Evolutionary conservation across 2,888 invertebrate genomes (phyloP).

Genomic region (Leucoma salicis): DNA sequence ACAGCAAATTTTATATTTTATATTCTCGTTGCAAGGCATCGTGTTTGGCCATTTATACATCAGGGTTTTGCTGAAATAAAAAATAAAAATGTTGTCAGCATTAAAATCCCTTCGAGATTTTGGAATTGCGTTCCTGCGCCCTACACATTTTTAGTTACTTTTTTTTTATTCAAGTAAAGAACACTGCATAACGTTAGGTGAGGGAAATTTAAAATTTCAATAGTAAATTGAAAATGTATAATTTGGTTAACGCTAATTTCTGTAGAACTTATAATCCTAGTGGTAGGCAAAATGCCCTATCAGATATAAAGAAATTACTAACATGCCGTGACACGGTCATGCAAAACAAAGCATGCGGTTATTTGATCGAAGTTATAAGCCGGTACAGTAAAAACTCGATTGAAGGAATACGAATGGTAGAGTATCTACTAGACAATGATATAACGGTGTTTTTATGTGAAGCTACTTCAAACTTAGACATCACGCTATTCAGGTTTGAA

Average conservation of each 20-base stretch:
- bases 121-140: no score
- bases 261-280: slow-evolving; percentile 68
- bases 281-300: slow-evolving; percentile 62
- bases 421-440: slow-evolving; percentile 69
- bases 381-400: slow-evolving; percentile 54
- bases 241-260: slow-evolving; percentile 62
- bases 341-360: slow-evolving; percentile 70
- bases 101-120: no score
- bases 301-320: slow-evolving; percentile 66
- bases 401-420: slow-evolving; percentile 54
- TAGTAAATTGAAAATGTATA: slow-evolving; percentile 50
- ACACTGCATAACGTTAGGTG: no score
- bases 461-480: slow-evolving; percentile 70
- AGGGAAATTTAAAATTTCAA: neutral
- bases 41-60: no score
- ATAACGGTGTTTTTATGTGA: slow-evolving; percentile 72
- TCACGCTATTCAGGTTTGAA: slow-evolving; percentile 60
- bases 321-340: slow-evolving; percentile 63
- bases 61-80: no score
- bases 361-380: slow-evolving; percentile 60
- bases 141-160: no score
- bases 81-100: no score
- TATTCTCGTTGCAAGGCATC: no score
- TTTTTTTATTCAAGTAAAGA: no score
- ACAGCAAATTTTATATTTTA: no score